Percentiles rank a stretch among this genome's conserved stretches.
These are phyloP conservation scores for Gobio gobio DNA, from an alignment of 2,113 vertebrate species.

Conservation along the genomic window DNA sequence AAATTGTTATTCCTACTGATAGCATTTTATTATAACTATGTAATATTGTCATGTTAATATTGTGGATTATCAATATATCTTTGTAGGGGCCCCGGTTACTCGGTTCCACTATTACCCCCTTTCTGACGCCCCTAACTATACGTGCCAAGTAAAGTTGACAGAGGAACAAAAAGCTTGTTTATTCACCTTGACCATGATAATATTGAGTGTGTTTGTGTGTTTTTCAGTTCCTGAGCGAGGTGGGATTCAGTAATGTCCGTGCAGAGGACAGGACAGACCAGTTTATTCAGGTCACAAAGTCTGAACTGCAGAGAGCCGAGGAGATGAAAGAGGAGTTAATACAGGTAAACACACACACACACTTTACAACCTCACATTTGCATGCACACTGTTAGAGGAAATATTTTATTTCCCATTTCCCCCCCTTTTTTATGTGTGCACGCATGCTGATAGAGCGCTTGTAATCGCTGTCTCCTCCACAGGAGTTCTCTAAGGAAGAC, in stretches of 20 bases:
- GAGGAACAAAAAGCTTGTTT: not conserved
- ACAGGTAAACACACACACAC: constrained; percentile 64
- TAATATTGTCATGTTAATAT: no score
- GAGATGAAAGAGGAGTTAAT: constrained; percentile 72
- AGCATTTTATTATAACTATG: no score
- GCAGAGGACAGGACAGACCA: constrained; percentile 78
- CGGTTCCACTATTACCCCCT: no score
- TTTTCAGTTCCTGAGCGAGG: constrained; percentile 74
- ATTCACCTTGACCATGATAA: not conserved
- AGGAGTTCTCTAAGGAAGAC: constrained; percentile 84
- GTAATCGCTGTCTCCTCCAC: not conserved
- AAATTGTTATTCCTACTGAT: no score
- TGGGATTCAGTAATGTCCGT: constrained; percentile 74
- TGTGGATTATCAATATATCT: no score
- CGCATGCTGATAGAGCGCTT: not conserved
- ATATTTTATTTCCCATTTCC: not conserved
- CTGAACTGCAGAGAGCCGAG: constrained; percentile 76
- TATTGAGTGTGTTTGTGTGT: constrained; percentile 8
- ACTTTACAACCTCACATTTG: not conserved
- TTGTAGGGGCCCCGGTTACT: no score
- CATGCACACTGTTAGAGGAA: not conserved
- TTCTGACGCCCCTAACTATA: no score
- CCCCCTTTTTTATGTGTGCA: not conserved
- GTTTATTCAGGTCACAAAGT: constrained; percentile 76
- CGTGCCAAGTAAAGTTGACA: not conserved